A percentile compares a stretch with the other conserved stretches of the same genome.
phyloP scores from a whole-genome alignment of 2,113 vertebrate species.

The Malaclemys terrapin region DNA sequence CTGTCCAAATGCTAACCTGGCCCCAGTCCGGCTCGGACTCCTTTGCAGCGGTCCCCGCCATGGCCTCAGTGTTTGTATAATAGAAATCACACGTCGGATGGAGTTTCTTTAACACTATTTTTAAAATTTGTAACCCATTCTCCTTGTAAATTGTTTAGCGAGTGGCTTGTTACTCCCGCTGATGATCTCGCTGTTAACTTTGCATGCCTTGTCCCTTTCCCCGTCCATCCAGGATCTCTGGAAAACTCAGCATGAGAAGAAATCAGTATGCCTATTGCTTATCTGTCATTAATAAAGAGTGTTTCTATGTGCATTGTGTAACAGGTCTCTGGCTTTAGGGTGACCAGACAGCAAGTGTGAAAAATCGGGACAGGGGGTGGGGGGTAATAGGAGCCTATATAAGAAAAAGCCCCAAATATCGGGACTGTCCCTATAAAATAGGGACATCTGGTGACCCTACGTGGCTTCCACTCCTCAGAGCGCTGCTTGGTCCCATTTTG shows the following conservation, averaged over 20 bases:
- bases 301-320: conserved; percentile 30
- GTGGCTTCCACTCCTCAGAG: background rate
- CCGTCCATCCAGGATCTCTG: background rate
- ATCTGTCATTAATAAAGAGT: conserved; percentile 43
- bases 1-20: background rate
- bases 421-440: no score
- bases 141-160: conserved; percentile 12
- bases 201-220: background rate
- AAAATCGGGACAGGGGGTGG: no score
- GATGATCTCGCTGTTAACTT: background rate
- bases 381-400: no score
- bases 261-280: conserved; percentile 15
- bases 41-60: background rate
- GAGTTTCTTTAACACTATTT: background rate
- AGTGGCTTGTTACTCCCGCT: background rate
- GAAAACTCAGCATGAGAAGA: background rate
- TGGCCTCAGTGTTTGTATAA: background rate
- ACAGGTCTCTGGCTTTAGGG: background rate
- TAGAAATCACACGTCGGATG: background rate
- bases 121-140: background rate
- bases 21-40: no score
- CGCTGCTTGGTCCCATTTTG: background rate
- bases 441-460: background rate
- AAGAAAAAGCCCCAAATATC: no score
- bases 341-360: no score